These are phyloP conservation scores for Lepidocyrtoides sp. DNA, from an alignment of 2,888 invertebrate species.

Conservation along the genomic window DNA sequence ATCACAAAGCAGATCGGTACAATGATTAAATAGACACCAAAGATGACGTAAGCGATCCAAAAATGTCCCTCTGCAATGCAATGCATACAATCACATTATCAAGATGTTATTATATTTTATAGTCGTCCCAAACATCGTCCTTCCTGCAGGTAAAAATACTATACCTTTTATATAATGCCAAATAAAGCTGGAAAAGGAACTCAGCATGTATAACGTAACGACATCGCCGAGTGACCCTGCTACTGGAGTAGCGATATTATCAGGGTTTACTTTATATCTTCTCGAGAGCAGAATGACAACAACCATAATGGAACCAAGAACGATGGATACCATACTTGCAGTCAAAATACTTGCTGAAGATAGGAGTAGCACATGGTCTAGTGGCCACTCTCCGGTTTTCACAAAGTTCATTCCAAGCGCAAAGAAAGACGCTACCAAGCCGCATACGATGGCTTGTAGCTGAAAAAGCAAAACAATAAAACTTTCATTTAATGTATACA, in stretches of 20 bases:
- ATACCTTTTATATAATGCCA: conserved; percentile 76
- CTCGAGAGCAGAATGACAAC: conserved; percentile 91
- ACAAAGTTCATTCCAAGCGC: conserved; percentile 91
- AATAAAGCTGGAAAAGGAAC: conserved; percentile 88
- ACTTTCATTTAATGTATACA: background rate
- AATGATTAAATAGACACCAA: conserved; percentile 89
- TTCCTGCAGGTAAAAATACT: background rate
- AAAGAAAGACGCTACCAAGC: conserved; percentile 91
- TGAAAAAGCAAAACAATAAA: conserved; percentile 85
- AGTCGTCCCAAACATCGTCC: background rate
- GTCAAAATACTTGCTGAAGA: conserved; percentile 92
- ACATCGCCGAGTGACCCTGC: conserved; percentile 92
- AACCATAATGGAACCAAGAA: conserved; percentile 90
- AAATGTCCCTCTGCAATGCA: conserved; percentile 66
- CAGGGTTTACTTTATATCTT: conserved; percentile 85
- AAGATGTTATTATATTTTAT: background rate
- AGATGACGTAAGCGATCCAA: conserved; percentile 90
- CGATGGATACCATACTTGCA: conserved; percentile 92
- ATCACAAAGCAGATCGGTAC: conserved; percentile 92
- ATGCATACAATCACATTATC: background rate
- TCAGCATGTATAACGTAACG: conserved; percentile 90
- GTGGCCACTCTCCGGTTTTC: conserved; percentile 90
- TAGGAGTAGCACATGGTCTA: conserved; percentile 91
- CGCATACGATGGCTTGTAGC: conserved; percentile 92
- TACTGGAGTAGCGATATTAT: conserved; percentile 88